These are phyloP conservation scores for Callyntrura sp. DNA, from an alignment of 2,888 invertebrate genomes.

Conservation along the genomic window DNA sequence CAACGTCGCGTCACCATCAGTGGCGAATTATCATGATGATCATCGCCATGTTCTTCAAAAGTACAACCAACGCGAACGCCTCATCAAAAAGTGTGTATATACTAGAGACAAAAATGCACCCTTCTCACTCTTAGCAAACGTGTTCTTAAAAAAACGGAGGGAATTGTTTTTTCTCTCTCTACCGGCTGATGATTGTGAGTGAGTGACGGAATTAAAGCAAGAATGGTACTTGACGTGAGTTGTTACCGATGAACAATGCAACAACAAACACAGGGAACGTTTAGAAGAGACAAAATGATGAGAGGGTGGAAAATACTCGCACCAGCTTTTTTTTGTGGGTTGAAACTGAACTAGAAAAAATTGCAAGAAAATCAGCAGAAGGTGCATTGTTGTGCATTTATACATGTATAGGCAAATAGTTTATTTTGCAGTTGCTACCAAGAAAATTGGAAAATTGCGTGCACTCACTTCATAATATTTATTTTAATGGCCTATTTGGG, in stretches of 20 bases:
- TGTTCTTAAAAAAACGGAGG: not conserved
- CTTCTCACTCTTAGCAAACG: not conserved
- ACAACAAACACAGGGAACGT: not conserved
- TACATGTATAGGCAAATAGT: not conserved
- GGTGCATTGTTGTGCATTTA: no score
- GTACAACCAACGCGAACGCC: not conserved
- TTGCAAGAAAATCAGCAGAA: not conserved
- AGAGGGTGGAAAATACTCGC: slow-evolving; percentile 15
- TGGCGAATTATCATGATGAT: slow-evolving; percentile 42
- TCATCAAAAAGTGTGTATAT: not conserved
- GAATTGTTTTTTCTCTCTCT: slow-evolving; percentile 1
- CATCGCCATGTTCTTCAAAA: not conserved
- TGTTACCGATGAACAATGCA: not conserved
- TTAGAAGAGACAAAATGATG: not conserved
- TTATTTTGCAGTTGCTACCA: not conserved
- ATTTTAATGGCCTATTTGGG: not conserved
- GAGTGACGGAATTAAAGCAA: slow-evolving; percentile 5
- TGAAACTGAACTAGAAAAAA: slow-evolving; percentile 35
- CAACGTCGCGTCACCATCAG: slow-evolving; percentile 50
- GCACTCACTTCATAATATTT: not conserved
- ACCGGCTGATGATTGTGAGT: no score
- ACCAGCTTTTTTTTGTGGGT: not conserved
- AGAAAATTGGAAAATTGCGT: slow-evolving; percentile 47
- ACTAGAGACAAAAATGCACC: slow-evolving; percentile 18
- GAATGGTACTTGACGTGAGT: not conserved